Evolutionary conservation across 1,140 invertebrate species (phyloP).

Genomic region (Nixonia krombeini): DNA sequence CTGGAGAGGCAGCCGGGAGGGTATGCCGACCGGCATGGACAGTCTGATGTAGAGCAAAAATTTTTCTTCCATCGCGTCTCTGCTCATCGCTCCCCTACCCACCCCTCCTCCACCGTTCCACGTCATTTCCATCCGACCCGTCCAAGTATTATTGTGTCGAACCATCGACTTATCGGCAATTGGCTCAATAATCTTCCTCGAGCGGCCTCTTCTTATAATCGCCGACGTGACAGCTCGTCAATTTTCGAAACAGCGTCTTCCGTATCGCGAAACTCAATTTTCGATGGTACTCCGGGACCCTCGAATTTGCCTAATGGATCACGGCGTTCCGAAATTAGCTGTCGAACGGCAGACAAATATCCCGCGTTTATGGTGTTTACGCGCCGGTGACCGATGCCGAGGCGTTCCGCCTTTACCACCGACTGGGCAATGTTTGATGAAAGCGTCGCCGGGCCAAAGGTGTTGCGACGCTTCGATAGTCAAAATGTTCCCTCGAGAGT

Average conservation of each 20-base stretch:
- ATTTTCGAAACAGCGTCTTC: conserved; percentile 20
- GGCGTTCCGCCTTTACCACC: no score
- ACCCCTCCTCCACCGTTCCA: no score
- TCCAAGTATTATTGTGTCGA: conserved; percentile 45
- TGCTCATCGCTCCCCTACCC: neutral
- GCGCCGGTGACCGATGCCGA: no score
- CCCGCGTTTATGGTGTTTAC: neutral
- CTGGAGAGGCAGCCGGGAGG: conserved; percentile 55
- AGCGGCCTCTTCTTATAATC: conserved; percentile 28
- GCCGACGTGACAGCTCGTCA: conserved; percentile 54
- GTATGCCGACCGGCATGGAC: conserved; percentile 39
- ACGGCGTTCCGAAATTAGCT: conserved; percentile 47
- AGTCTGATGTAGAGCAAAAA: conserved; percentile 54
- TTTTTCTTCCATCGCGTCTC: conserved; percentile 45
- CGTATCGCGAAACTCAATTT: conserved; percentile 29
- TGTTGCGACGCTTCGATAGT: no score
- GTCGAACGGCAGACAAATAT: conserved; percentile 15
- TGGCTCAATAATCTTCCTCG: conserved; percentile 67
- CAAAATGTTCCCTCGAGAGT: no score
- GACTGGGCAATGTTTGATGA: no score
- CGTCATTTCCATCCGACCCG: conserved; percentile 47
- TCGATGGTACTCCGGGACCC: conserved; percentile 42
- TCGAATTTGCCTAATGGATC: conserved; percentile 44
- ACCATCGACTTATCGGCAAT: conserved; percentile 60
- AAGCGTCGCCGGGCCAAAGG: no score